These are phyloP conservation scores for Eudorcas thomsonii DNA, from an alignment of 2,113 vertebrate species.

Conservation along the genomic window DNA sequence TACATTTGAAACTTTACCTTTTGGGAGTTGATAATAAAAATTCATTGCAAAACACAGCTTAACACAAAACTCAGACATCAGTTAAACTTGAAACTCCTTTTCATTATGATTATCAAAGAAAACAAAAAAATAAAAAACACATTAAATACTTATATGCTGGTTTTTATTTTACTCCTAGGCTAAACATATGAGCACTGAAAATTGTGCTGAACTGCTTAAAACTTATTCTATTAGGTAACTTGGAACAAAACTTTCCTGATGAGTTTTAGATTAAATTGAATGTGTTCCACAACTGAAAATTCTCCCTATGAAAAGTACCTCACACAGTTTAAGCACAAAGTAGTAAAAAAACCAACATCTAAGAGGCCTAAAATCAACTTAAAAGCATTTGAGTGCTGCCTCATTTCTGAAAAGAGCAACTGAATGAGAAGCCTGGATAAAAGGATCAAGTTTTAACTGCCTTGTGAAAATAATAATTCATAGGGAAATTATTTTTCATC, in stretches of 20 bases:
- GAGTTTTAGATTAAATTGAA: neutral
- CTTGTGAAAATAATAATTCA: neutral
- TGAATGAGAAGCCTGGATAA: neutral
- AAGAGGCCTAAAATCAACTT: neutral
- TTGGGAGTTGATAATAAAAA: neutral
- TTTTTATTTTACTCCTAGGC: neutral
- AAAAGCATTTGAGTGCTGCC: neutral
- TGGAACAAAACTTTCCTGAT: neutral
- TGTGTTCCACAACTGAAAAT: neutral
- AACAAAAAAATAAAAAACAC: neutral
- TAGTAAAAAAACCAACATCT: slow-evolving; percentile 8
- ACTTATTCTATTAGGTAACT: neutral
- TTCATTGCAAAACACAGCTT: neutral
- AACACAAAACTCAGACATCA: neutral
- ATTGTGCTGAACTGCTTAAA: neutral
- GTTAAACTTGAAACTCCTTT: neutral
- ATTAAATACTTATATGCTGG: neutral
- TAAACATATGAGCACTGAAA: neutral
- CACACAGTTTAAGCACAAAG: neutral
- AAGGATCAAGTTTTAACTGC: neutral
- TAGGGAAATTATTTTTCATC: neutral
- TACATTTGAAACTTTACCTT: neutral
- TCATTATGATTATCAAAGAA: neutral
- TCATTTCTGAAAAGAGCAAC: neutral
- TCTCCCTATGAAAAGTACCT: neutral